A percentile compares a stretch with the other conserved stretches of the same genome.
Conservation (phyloP, 2,888 invertebrate genomes). For the Synergus itoensis region DNA sequence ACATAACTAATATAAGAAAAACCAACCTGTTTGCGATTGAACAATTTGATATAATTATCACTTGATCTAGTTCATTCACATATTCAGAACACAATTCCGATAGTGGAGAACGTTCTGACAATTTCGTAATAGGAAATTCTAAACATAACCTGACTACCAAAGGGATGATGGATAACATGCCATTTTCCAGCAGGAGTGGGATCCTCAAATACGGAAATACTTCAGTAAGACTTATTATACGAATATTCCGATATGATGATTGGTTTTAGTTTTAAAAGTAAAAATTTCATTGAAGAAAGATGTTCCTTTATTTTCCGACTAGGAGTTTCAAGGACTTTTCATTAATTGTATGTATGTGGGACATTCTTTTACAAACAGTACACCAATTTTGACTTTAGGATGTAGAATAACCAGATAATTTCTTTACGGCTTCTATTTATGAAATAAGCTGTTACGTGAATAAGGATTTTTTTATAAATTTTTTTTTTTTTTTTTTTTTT, state of each 20-base stretch:
- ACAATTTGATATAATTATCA: background rate
- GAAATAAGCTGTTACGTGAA: too few species aligned
- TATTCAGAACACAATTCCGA: background rate
- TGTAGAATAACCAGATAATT: too few species aligned
- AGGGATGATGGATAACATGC: background rate
- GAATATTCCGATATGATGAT: background rate
- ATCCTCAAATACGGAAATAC: background rate
- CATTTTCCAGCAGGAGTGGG: background rate
- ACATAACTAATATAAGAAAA: background rate
- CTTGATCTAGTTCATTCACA: background rate
- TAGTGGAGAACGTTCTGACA: background rate
- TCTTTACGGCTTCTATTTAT: too few species aligned
- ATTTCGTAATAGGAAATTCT: background rate
- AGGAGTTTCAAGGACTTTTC: too few species aligned
- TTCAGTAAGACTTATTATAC: background rate
- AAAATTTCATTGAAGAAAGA: too few species aligned
- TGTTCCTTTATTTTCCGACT: too few species aligned
- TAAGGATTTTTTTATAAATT: too few species aligned
- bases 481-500: too few species aligned
- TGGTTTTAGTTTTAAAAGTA: too few species aligned
- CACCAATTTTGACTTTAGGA: too few species aligned
- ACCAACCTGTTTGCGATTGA: background rate
- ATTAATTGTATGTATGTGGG: too few species aligned
- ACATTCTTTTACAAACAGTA: too few species aligned
- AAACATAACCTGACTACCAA: conserved; percentile 1